A percentile compares a stretch with the other conserved stretches of the same genome.
These are phyloP conservation scores for Phenganax subtilis DNA, from an alignment of 92 coral and sea anemone species.

Conservation along the genomic window DNA sequence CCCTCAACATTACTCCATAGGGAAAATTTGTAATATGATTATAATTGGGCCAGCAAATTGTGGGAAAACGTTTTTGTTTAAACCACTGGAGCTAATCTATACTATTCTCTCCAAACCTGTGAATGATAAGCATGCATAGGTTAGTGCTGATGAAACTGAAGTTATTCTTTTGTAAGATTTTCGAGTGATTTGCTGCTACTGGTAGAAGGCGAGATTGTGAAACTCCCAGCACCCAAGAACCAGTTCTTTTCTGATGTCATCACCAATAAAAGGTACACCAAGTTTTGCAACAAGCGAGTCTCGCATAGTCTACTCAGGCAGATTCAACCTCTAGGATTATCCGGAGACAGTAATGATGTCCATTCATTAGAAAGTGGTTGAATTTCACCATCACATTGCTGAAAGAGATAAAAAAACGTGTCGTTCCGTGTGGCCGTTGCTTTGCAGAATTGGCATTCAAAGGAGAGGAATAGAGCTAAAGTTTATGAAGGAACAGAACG, in stretches of 20 bases:
- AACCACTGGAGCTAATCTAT: neutral
- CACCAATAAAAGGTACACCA: neutral
- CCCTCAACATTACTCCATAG: too few species aligned
- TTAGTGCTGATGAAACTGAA: neutral
- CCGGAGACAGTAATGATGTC: slow-evolving; percentile 8
- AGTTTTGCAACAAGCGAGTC: neutral
- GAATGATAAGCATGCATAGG: slow-evolving; percentile 11
- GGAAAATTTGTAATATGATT: neutral
- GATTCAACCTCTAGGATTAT: neutral
- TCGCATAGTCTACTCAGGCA: neutral
- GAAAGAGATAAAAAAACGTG: neutral
- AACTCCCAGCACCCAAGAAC: slow-evolving; percentile 9
- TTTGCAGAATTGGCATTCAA: slow-evolving; percentile 11
- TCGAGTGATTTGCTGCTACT: slow-evolving; percentile 4
- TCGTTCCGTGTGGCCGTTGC: neutral
- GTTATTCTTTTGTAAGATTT: neutral
- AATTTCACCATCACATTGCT: neutral
- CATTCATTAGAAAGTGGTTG: neutral
- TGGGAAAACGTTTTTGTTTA: slow-evolving; percentile 6
- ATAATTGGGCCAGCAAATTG: neutral
- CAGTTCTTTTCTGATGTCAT: slow-evolving; percentile 1
- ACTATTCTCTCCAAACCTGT: neutral
- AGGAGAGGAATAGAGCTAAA: neutral
- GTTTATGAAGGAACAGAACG: neutral
- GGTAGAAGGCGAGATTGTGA: slow-evolving; percentile 11